Evolutionary conservation across 2,888 invertebrate species (phyloP).

Genomic region (Oligia fasciuncula): DNA sequence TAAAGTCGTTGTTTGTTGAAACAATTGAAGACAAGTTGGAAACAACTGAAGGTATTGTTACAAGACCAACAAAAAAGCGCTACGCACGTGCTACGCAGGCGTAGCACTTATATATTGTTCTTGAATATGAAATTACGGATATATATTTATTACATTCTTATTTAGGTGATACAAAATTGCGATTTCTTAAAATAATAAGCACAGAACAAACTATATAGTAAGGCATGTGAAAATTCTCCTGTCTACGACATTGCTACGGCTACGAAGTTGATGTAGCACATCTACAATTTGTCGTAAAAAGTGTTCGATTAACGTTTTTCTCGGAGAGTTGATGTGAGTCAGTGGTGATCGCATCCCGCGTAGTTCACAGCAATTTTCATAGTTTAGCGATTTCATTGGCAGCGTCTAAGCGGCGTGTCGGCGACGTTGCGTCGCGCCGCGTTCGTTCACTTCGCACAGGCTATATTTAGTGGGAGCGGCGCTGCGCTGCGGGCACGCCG

Average conservation of each 20-base stretch:
- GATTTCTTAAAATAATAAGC: neutral
- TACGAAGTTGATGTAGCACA: slow-evolving; percentile 32
- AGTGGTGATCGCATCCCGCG: slow-evolving; percentile 37
- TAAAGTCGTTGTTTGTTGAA: slow-evolving; percentile 17
- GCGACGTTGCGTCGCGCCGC: slow-evolving; percentile 69
- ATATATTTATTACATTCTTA: neutral
- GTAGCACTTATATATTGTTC: slow-evolving; percentile 28
- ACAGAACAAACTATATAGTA: neutral
- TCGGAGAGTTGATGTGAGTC: slow-evolving; percentile 32
- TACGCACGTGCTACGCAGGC: slow-evolving; percentile 47
- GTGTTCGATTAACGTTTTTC: slow-evolving; percentile 47
- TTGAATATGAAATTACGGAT: neutral
- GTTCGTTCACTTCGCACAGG: slow-evolving; percentile 87
- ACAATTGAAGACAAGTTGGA: slow-evolving; percentile 3
- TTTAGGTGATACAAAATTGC: neutral
- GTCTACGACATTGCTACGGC: slow-evolving; percentile 24
- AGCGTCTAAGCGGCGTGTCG: slow-evolving; percentile 62
- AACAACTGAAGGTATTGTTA: neutral
- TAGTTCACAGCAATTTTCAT: slow-evolving; percentile 55
- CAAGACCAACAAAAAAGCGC: slow-evolving; percentile 18
- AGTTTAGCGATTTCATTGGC: slow-evolving; percentile 66
- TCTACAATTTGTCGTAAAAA: slow-evolving; percentile 33
- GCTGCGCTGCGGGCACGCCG: slow-evolving; percentile 70
- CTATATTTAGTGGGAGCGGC: slow-evolving; percentile 87
- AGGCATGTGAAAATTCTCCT: slow-evolving; percentile 6